Evolutionary conservation across 2,888 invertebrate species (phyloP), one percentile per base, ranked within the genome.

Genomic region (Blomia tropicalis): DNA sequence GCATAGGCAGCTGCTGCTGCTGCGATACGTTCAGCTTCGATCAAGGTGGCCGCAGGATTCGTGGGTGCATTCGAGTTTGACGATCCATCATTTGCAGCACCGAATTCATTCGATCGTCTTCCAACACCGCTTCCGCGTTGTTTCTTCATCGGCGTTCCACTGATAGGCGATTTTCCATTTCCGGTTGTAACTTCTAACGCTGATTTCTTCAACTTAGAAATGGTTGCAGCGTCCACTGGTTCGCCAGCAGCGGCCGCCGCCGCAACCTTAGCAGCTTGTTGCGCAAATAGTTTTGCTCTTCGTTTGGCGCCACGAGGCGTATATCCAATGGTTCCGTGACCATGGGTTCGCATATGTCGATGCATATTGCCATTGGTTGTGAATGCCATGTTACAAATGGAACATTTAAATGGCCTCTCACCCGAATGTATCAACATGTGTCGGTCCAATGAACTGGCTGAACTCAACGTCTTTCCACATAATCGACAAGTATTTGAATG

Each of bases 301-400:
- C 59, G 41, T n/a, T 53, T 43, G 14, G 27, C 22, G n/a, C 53
- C 51, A 58, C 60, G 31, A 11, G 17, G 23, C 3, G 59, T 31
- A 23, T 53, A 43, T 32, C 60, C 41, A 31, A 62, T 58, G 7
- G 56, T 53, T n/a, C 63, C 61, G 23, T 66, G 65, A 65, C 79
- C 79, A 72, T 84, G 83, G 1, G 83, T 84, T 64, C 85, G 78
- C 78, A 84, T 80, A 73, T 87, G 87, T 43, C 86, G 77, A 71
- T 85, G 85, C 85, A 87, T 85, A 73, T 85, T 87, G 29, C 85
- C 86, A 72, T 86, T 87, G 17, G 86, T 86, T 36, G 85, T 85
- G 74, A 87, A 87, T 43, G 85, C 82, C 74, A 85, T 81, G 62
- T 82, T 81, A 74, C 87, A 87, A 69, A 82, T 79, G 70, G 81